Evolutionary conservation across 2,113 vertebrate genomes (phyloP), one percentile per base, ranked within the genome.

Genomic region (Mesitornis unicolor): DNA sequence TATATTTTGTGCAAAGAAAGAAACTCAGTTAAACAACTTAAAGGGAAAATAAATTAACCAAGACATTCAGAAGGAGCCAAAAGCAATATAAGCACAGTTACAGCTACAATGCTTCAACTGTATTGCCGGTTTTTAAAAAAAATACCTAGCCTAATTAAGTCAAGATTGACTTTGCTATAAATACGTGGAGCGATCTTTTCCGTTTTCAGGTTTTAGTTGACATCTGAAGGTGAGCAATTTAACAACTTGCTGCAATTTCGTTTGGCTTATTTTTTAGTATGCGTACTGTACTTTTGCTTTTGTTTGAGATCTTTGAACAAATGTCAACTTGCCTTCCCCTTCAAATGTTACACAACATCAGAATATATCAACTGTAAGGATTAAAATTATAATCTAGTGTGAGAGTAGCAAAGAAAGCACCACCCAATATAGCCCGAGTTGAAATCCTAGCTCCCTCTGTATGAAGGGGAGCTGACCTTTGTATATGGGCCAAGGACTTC

Each of bases 21-120:
- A 78, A 90, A 89, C n/a, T 57, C 56, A 59, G 85, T 84, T 76
- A 84, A 92, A 74, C 59, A 88, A 59, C 60, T 71, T 92, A 86
- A 93, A 89, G 29, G 51, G 50, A 60, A 95, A 92, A 84, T 56
- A 91, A 94, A 79, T 74, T 77, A 86, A 80, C 59, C 33, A 80
- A 83, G 87, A 95, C 78, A 92, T 80, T 88, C 68, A 78, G 87
- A 68, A 79, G 63, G 31, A 91, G 75, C 75, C 90, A 90, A 94
- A 92, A 88, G 85, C 54, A 88, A 91, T 65, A 80, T 4, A 50
- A 95, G 67, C 10, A n/a, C 45, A 93, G 54, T 81, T 84, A 86
- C 15, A 77, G 60, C n/a, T 80, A 84, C 76, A 92, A 13, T 70
- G 82, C 89, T 86, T 29, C 29, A 93, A 42, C 60, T 75, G 47